phyloP scores from a whole-genome alignment of 1,140 invertebrate species.

The Potamilus streckersoni region DNA sequence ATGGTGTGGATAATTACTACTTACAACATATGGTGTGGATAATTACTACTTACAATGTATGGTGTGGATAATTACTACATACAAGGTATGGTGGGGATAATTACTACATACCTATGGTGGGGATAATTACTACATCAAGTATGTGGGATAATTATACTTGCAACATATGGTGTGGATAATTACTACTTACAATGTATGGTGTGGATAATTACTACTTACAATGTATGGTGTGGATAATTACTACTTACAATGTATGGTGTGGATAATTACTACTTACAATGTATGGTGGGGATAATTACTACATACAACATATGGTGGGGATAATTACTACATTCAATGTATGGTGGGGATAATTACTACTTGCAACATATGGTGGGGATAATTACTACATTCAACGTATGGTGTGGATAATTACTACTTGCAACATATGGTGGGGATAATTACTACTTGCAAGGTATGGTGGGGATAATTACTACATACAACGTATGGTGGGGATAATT shows the following conservation, averaged over 20 bases:
- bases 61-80: constrained; percentile 31
- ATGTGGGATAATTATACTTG: constrained; percentile 42
- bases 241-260: too few species aligned
- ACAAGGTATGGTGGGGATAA: constrained; percentile 93
- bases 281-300: constrained; percentile 96
- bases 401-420: too few species aligned
- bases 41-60: too few species aligned
- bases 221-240: constrained; percentile 97
- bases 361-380: background rate
- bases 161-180: constrained; percentile 94
- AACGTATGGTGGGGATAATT: background rate
- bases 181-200: too few species aligned
- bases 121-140: constrained; percentile 28
- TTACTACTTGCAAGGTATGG: constrained; percentile 80
- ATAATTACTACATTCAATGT: constrained; percentile 73
- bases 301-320: too few species aligned
- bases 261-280: constrained; percentile 70
- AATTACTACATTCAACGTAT: constrained; percentile 75
- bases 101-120: too few species aligned
- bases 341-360: too few species aligned
- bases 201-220: constrained; percentile 49
- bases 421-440: background rate
- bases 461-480: too few species aligned
- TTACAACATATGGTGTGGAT: constrained; percentile 91
- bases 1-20: constrained; percentile 22